Evolutionary conservation across 2,888 invertebrate species (phyloP), one percentile per base, ranked within the genome.

Genomic region (Heliconius ismenius): DNA sequence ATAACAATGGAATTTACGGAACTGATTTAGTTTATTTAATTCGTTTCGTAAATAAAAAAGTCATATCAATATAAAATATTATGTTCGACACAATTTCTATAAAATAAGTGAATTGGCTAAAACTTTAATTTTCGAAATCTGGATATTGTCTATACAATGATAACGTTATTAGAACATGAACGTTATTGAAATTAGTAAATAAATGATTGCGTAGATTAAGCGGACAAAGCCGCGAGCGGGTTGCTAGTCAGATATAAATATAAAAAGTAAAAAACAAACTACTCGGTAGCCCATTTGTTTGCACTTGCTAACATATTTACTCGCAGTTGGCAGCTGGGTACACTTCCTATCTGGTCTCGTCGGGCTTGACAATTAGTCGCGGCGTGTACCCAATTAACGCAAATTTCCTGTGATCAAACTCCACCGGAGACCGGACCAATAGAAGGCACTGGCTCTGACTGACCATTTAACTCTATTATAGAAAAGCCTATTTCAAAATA

Each of bases 331-430:
- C 76, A 74, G 68, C 74, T 78, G 81, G 79, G 80, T 81, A 80
- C 80, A 82, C 83, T 83, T 83, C 84, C 84, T 83, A 88, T 88
- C 88, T 88, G 88, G 91, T 91, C 91, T 83, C 82, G 83, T 84
- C 84, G 87, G 84, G 88, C 88, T 85, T 82, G 87, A 88, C 92
- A 92, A 93, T 93, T 93, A 93, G 89, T 92, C 87, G 83, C 85
- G 86, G 75, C 81, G 80, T 82, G 81, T 81, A 80, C 81, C 78
- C 91, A 93, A 93, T 94, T 94, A 93, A 90, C 92, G 90, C 89
- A 87, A 92, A 92, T 92, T 90, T 94, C 94, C 93, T 92, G 93
- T 91, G 90, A 85, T 86, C 87, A 86, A 87, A 88, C 89, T 76
- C 63, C 84, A 83, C 83, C 81, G 86, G 85, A 32, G 32, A 32